A percentile compares a stretch with the other conserved stretches of the same genome.
phyloP scores from a whole-genome alignment of 1,140 invertebrate species.

The Camponotus pennsylvanicus region DNA sequence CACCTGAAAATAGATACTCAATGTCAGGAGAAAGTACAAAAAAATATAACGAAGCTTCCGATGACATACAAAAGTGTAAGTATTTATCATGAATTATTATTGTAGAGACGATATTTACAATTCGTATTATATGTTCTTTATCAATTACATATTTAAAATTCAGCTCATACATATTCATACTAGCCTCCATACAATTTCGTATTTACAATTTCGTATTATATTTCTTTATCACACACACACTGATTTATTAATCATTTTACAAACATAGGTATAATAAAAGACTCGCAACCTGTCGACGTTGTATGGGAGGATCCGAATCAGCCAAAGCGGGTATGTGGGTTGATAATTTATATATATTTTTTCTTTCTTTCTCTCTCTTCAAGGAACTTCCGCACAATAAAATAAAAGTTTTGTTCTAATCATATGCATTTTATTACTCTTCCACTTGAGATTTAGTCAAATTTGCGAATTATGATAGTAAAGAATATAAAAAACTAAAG shows the following conservation, averaged over 20 bases:
- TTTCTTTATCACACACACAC: constrained; percentile 9
- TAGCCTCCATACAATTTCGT: neutral
- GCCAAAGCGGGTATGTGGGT: constrained; percentile 60
- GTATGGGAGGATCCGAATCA: constrained; percentile 86
- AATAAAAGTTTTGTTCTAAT: neutral
- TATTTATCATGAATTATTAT: neutral
- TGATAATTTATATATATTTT: neutral
- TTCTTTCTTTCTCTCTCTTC: neutral
- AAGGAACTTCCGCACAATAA: neutral
- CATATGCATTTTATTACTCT: neutral
- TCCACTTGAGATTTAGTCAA: neutral
- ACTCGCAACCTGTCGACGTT: constrained; percentile 85
- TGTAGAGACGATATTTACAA: neutral
- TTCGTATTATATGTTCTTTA: neutral
- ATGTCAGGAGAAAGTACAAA: constrained; percentile 74
- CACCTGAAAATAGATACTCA: constrained; percentile 77
- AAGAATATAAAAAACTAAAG: neutral
- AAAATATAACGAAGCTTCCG: constrained; percentile 70
- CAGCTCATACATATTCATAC: too few relatives aligned
- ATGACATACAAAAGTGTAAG: constrained; percentile 75
- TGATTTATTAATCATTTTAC: constrained; percentile 22
- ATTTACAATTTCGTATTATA: constrained; percentile 17
- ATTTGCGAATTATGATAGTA: neutral
- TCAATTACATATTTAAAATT: too few relatives aligned
- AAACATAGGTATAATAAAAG: constrained; percentile 77